phyloP scores from a whole-genome alignment of 92 coral and sea anemone species.

The Actinostola sp. region DNA sequence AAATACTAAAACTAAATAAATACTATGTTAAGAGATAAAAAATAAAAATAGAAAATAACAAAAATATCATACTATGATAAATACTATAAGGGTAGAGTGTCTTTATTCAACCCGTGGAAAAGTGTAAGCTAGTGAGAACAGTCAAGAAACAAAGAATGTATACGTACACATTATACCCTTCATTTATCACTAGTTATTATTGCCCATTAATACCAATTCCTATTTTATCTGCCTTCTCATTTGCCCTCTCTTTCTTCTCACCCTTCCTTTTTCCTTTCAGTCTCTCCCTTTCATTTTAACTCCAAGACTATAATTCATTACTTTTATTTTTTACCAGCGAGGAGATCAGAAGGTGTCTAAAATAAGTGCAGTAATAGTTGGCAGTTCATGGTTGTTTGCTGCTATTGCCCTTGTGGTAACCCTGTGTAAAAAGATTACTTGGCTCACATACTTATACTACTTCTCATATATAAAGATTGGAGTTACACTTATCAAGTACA shows the following conservation, averaged over 20 bases:
- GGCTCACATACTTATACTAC: slow-evolving; percentile 95
- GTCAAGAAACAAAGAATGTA: too few species aligned
- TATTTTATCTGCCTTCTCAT: too few species aligned
- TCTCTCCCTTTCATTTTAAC: background rate
- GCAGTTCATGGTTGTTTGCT: slow-evolving; percentile 84
- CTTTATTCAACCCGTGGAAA: too few species aligned
- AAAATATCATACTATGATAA: too few species aligned
- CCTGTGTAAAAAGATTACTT: slow-evolving; percentile 72
- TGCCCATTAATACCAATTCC: background rate
- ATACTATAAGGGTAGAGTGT: too few species aligned
- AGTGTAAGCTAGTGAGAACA: too few species aligned
- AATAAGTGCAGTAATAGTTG: slow-evolving; percentile 63
- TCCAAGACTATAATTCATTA: background rate
- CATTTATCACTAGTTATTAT: too few species aligned
- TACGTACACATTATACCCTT: too few species aligned
- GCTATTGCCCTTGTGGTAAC: slow-evolving; percentile 81
- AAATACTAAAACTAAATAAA: too few species aligned
- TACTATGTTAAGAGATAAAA: too few species aligned
- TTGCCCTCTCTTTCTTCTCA: too few species aligned
- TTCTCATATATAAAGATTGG: slow-evolving; percentile 99
- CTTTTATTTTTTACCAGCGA: slow-evolving; percentile 59
- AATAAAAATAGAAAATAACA: too few species aligned
- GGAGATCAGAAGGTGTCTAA: slow-evolving; percentile 82
- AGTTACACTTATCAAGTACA: slow-evolving; percentile 93
- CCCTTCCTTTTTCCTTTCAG: background rate